These are phyloP conservation scores for Florisuga fusca DNA, from an alignment of 2,797 vertebrate species.

Conservation along the genomic window DNA sequence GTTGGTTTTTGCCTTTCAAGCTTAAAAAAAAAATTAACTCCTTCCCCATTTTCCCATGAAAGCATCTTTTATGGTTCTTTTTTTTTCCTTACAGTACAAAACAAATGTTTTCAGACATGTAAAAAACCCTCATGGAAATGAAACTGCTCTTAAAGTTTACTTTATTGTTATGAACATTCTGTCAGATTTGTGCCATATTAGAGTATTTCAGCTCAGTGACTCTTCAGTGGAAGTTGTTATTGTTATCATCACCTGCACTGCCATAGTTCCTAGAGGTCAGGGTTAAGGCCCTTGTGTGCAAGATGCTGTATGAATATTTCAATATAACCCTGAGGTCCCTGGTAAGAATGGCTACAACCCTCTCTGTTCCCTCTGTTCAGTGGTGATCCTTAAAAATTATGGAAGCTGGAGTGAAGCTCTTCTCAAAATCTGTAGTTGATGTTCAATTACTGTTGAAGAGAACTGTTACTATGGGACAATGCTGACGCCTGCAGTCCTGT, in stretches of 20 bases:
- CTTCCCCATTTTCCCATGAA: neutral
- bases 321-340: neutral
- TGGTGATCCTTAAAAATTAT: neutral
- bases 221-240: neutral
- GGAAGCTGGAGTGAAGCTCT: neutral
- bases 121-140: constrained; percentile 49
- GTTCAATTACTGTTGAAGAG: neutral
- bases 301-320: neutral
- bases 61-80: neutral
- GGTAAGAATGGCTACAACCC: neutral
- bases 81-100: constrained; percentile 54
- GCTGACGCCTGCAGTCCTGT: neutral
- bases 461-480: neutral
- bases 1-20: neutral
- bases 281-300: neutral
- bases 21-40: constrained; percentile 18
- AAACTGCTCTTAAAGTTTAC: constrained; percentile 16
- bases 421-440: constrained; percentile 6
- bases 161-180: neutral
- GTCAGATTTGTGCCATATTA: neutral
- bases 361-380: neutral
- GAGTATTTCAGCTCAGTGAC: constrained; percentile 24
- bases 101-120: constrained; percentile 41
- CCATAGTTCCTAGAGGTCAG: neutral
- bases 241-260: neutral